Conservation (phyloP, 2,113 vertebrate genomes). For the Promerops cafer region DNA sequence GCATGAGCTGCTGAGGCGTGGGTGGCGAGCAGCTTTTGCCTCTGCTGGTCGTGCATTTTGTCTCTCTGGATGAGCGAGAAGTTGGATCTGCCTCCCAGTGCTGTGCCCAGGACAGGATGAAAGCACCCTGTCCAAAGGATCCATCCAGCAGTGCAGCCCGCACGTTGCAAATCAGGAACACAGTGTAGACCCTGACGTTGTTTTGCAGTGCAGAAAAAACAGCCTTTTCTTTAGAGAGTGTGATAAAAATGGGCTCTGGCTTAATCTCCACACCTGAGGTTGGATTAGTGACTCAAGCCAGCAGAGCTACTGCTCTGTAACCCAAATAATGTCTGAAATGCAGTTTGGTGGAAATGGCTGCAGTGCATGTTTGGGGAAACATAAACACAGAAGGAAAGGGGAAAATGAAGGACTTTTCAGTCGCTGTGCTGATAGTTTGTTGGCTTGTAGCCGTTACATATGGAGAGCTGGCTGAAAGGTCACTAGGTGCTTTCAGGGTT, state of each 20-base stretch:
- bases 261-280: not conserved
- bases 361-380: not conserved
- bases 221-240: not conserved
- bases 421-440: not conserved
- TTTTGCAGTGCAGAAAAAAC: not conserved
- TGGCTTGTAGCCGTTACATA: not conserved
- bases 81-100: fast-evolving
- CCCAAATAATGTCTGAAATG: not conserved
- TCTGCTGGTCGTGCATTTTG: not conserved
- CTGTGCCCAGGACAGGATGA: not conserved
- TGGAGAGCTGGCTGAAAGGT: not conserved
- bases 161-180: fast-evolving
- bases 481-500: not conserved
- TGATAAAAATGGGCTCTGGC: not conserved
- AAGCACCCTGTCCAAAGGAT: fast-evolving
- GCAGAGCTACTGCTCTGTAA: not conserved
- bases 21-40: not conserved
- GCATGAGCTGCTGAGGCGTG: fast-evolving
- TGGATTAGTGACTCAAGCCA: not conserved
- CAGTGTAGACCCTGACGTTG: not conserved
- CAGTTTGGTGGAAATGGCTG: not conserved
- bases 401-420: not conserved
- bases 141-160: fast-evolving
- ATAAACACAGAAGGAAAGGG: not conserved
- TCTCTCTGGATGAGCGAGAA: not conserved